Base-by-base conservation (phyloP, 2,113 vertebrate genomes). In the Suncus etruscus region DNA sequence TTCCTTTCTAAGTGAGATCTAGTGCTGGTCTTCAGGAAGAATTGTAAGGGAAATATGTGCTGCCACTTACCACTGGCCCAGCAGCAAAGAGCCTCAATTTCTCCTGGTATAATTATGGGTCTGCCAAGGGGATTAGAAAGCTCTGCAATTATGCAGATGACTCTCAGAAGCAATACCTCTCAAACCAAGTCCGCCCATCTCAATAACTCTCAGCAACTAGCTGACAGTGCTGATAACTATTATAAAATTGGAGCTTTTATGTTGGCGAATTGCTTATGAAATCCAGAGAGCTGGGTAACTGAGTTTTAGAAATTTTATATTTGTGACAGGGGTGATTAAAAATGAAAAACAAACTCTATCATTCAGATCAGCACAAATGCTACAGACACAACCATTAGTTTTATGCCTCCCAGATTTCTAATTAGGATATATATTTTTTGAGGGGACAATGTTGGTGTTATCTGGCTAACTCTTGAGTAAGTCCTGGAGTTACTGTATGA, bases 251-350 rank as follows among this genome's bases (percentile, higher is more conserved):
- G 15, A 78, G 76, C 68, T 74, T 92, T 87, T 2, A 8, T 51
- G n/a, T 86, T 51, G 47, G 85, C 31, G 87, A 92, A 75, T 94
- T 92, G 70, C 86, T 91, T 29, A 45, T 24, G 69, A 93, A 84
- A 47, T 69, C 16, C 27, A 79, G 65, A 90, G 54, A 93, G 90
- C 77, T 50, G 77, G 15, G 69, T 91, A 72, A 81, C 87, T 84
- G 90, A 91, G 80, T 80, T 90, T 86, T 65, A 89, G 61, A 77
- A 69, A 81, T 86, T 94, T 93, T 90, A 48, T 89, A 90, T 87
- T 93, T 47, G 25, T 83, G 93, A 90, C 72, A 91, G 58, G 39
- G 76, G 24, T 45, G 72, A 90, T 91, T 90, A 63, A 80, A 84
- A 69, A 93, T 27, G 74, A 86, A 80, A 89, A 86, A 77, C 39